A percentile compares a stretch with the other conserved stretches of the same genome.
Conservation (phyloP, 2,113 vertebrate species). For the Perca fluviatilis region DNA sequence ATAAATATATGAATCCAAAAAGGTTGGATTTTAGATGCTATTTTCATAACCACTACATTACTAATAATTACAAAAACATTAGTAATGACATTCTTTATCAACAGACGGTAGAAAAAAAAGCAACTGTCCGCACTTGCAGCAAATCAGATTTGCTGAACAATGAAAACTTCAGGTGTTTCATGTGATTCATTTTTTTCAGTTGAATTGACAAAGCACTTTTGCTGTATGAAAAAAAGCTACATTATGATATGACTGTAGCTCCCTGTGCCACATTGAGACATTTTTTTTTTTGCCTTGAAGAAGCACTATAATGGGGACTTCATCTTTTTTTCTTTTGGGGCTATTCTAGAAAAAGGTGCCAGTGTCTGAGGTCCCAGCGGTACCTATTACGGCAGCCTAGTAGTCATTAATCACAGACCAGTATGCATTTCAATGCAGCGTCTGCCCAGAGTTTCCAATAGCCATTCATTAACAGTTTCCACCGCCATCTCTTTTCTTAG, state of each 20-base stretch:
- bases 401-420: conserved; percentile 85
- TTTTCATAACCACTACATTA: background rate
- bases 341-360: conserved; percentile 83
- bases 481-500: conserved; percentile 79
- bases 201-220: conserved; percentile 67
- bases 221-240: conserved; percentile 59
- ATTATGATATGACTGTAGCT: conserved; percentile 54
- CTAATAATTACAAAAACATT: background rate
- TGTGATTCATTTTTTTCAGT: conserved; percentile 56
- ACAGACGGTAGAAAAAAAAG: background rate
- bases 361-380: conserved; percentile 80
- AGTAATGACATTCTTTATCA: conserved; percentile 26
- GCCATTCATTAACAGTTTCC: conserved; percentile 85
- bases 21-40: background rate
- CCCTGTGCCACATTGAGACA: conserved; percentile 46
- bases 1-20: background rate
- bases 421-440: conserved; percentile 80
- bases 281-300: conserved; percentile 60
- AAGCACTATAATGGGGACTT: conserved; percentile 77
- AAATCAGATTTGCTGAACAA: conserved; percentile 46
- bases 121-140: background rate
- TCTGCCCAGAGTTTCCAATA: conserved; percentile 80
- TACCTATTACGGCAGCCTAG: conserved; percentile 82
- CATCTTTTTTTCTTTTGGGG: conserved; percentile 79
- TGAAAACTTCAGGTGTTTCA: conserved; percentile 41